Percentiles rank a stretch among this genome's conserved stretches.
Evolutionary conservation across 2,888 invertebrate species (phyloP).

Genomic region (Orgyia antiqua): DNA sequence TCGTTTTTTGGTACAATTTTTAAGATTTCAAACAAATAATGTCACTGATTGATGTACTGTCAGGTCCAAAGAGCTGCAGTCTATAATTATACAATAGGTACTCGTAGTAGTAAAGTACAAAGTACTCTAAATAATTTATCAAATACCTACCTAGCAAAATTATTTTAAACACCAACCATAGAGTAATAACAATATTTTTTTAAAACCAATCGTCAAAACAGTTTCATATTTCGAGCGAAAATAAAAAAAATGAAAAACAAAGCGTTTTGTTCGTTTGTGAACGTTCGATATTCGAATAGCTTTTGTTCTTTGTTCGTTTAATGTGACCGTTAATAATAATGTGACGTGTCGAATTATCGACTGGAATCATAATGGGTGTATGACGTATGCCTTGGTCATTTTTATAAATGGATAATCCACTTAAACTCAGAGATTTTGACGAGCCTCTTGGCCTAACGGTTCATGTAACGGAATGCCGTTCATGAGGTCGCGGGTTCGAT

Average conservation of each 20-base stretch:
- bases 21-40: too few relatives aligned
- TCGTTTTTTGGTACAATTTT: too few relatives aligned
- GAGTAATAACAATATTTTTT: constrained; percentile 25
- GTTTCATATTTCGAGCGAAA: constrained; percentile 43
- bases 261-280: constrained; percentile 47
- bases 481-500: too few relatives aligned
- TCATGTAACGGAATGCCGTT: too few relatives aligned
- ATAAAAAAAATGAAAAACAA: constrained; percentile 26
- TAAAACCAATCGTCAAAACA: constrained; percentile 48
- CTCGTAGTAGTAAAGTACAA: too few relatives aligned
- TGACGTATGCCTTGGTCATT: constrained; percentile 1
- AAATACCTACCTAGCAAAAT: constrained; percentile 8
- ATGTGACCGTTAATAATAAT: constrained; percentile 39
- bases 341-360: constrained; percentile 26
- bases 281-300: constrained; percentile 47
- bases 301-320: constrained; percentile 59
- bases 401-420: too few relatives aligned
- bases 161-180: constrained; percentile 10
- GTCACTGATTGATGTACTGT: too few relatives aligned
- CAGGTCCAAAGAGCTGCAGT: too few relatives aligned
- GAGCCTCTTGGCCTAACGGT: too few relatives aligned
- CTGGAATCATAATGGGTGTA: constrained; percentile 4
- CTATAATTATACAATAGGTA: too few relatives aligned
- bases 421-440: not conserved
- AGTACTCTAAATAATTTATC: too few relatives aligned